Percentiles rank a stretch among this genome's conserved stretches.
Evolutionary conservation across 2,888 invertebrate genomes (phyloP).

Genomic region (Patella depressa): DNA sequence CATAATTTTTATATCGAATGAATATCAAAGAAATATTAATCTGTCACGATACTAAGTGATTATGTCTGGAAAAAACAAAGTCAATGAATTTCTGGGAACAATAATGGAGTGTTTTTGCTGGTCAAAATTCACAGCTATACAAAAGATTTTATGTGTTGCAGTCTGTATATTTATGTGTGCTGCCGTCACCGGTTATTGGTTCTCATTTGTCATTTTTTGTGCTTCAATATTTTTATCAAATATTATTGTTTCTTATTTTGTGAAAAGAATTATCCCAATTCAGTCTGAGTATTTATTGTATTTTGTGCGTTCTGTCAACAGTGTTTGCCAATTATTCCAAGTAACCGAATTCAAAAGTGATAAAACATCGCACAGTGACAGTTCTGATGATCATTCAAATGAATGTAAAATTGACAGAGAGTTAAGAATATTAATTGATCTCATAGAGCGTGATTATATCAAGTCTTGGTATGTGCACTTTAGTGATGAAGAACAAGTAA

Average conservation of each 20-base stretch:
- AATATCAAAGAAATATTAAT: no score
- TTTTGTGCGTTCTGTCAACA: background rate
- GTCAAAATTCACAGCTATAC: background rate
- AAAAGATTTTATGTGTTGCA: background rate
- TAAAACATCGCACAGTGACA: background rate
- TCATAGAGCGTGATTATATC: constrained; percentile 51
- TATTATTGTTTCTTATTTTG: background rate
- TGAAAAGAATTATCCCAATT: background rate
- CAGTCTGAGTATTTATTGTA: background rate
- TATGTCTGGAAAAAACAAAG: background rate
- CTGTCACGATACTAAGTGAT: no score
- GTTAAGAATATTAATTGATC: constrained; percentile 23
- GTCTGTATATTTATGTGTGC: background rate
- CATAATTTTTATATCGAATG: no score
- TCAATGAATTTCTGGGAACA: background rate
- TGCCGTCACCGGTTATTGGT: background rate
- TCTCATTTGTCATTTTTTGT: background rate
- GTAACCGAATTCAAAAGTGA: no score
- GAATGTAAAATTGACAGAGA: constrained; percentile 18
- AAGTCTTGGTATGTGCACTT: constrained; percentile 55
- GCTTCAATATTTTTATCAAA: background rate
- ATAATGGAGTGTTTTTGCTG: background rate
- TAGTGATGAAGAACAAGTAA: constrained; percentile 42
- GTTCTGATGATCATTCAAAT: background rate
- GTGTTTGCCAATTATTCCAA: no score